Percentiles rank a stretch among this genome's conserved stretches.
phyloP scores from a whole-genome alignment of 2,888 invertebrate genomes.

The Norana najaformis region DNA sequence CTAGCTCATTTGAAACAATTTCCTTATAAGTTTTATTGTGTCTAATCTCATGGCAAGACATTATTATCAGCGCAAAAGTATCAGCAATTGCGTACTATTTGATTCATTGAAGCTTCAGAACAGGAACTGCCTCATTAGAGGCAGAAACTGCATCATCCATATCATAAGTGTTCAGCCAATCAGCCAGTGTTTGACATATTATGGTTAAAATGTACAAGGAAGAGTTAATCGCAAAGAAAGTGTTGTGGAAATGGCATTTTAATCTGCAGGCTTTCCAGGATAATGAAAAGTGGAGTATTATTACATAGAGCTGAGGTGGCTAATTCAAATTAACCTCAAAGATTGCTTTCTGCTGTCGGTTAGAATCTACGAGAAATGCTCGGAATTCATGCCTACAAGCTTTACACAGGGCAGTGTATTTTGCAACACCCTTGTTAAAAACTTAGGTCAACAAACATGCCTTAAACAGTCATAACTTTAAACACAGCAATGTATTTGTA shows the following conservation, averaged over 20 bases:
- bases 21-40: too few species aligned
- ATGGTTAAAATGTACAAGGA: neutral
- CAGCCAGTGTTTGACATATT: neutral
- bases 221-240: too few species aligned
- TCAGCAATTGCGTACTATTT: neutral
- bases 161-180: neutral
- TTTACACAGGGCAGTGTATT: neutral
- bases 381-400: neutral
- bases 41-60: neutral
- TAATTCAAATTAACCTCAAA: too few species aligned
- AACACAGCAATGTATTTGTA: neutral
- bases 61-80: neutral
- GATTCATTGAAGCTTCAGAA: neutral
- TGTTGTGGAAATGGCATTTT: neutral
- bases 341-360: too few species aligned
- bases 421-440: neutral
- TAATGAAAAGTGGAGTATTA: neutral
- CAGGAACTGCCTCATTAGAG: neutral
- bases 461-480: conserved; percentile 13
- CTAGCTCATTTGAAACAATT: neutral
- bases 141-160: neutral
- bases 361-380: neutral
- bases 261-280: neutral
- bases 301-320: neutral
- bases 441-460: neutral